Base-by-base conservation (phyloP, 2,113 vertebrate genomes). In the Tricholaema leucomelas region DNA sequence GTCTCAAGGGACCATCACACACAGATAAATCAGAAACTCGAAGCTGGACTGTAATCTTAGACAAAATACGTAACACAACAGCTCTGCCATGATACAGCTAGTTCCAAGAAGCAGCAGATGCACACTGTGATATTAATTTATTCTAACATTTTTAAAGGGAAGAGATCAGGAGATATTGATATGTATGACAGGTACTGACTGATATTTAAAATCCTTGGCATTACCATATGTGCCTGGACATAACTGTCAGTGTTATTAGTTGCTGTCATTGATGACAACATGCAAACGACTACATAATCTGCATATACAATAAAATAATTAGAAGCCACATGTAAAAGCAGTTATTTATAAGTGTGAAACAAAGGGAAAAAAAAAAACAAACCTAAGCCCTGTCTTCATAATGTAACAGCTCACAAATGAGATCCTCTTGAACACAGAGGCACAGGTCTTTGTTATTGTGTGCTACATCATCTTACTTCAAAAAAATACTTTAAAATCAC, bases 271-370 rank as follows among this genome's bases (percentile, higher is more conserved):
- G 84, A 95, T 75, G 86, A 77, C 71, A 92, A 81, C 31, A 88
- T 70, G 36, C 66, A 95, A 95, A 93, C 79, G 13, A 80, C 74
- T 88, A 58, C 25, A 70, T 88, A 82, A 95, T 94, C 79, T 95
- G 75, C 87, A 93, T 87, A 87, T 31, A 67, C 72, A 82, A 93
- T 89, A 83, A 89, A 92, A 76, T 92, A 94, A 93, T 92, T 80
- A 93, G 84, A 74, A 91, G 72, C 38, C 84, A 85, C 93, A 77
- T 87, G 75, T 82, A 96, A 87, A 3, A 89, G 27, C 4, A 85
- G 81, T 82, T 94, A 93, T 94, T 96, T 91, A 77, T 87, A 85
- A 59, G 31, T 61, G n/a, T 0, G 0, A 64, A 85, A 91, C 67
- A n/a, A n/a, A n/a, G 36, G 85, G 64, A 89, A 21, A n/a, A 72